Conservation (phyloP, 2,888 invertebrate genomes). For the Apamea sordens region DNA sequence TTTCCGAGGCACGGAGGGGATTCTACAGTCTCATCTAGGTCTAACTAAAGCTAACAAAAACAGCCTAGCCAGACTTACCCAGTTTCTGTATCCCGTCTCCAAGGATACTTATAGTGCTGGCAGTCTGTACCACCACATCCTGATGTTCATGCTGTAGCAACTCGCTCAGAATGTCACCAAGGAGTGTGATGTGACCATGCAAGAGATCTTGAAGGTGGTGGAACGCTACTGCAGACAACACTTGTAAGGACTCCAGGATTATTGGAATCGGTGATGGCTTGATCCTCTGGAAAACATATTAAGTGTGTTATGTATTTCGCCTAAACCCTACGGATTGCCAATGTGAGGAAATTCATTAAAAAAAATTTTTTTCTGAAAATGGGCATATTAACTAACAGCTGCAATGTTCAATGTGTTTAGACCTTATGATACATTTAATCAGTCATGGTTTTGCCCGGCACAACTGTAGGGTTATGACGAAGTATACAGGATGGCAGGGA, state of each 20-base stretch:
- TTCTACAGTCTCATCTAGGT: background rate
- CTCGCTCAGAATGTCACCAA: conserved; percentile 91
- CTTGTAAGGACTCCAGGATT: conserved; percentile 94
- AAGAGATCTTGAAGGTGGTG: conserved; percentile 91
- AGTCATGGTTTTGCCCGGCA: background rate
- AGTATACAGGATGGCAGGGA: background rate
- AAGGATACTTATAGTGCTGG: conserved; percentile 92
- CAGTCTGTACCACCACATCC: conserved; percentile 93
- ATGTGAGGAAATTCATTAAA: background rate
- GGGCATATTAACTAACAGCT: background rate
- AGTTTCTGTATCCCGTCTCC: conserved; percentile 91
- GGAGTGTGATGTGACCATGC: conserved; percentile 89
- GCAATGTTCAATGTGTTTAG: background rate
- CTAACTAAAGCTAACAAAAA: background rate
- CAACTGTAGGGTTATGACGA: background rate
- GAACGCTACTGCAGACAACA: conserved; percentile 91
- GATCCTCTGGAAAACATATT: conserved; percentile 77
- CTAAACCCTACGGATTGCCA: background rate
- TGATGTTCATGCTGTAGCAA: conserved; percentile 91
- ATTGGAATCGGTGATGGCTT: conserved; percentile 91
- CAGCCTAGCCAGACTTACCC: conserved; percentile 73
- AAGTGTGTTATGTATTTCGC: background rate
- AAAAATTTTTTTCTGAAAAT: too few species aligned
- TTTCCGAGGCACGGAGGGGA: too few species aligned
- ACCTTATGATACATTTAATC: background rate